Conservation (phyloP, 1,140 invertebrate genomes). For the Neodiprion lecontei region DNA sequence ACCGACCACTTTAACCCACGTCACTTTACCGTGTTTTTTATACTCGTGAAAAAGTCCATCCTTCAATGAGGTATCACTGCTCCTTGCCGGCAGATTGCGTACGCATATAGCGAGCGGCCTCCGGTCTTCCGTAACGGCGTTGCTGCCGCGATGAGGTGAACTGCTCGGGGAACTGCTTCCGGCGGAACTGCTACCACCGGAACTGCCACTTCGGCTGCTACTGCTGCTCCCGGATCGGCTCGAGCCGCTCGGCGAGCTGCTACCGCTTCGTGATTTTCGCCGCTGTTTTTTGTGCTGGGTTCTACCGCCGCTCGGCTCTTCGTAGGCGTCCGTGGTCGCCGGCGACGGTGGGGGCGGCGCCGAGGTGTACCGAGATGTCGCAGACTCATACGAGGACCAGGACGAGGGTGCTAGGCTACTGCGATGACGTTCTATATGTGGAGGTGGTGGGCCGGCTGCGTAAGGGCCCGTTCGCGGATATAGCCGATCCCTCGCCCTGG, state of each 20-base stretch:
- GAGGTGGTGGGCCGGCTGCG: constrained; percentile 53
- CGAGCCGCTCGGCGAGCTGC: constrained; percentile 65
- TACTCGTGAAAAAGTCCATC: constrained; percentile 98
- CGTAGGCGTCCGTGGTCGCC: constrained; percentile 50
- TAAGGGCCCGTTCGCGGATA: constrained; percentile 53
- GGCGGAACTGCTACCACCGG: constrained; percentile 58
- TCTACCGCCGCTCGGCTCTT: constrained; percentile 45
- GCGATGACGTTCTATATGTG: constrained; percentile 57
- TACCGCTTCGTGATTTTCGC: constrained; percentile 58
- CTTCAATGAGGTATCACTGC: constrained; percentile 91
- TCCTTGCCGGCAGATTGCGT: constrained; percentile 86
- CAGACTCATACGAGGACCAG: constrained; percentile 52
- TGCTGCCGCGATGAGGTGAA: constrained; percentile 51
- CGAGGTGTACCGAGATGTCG: constrained; percentile 52
- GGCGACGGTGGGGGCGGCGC: constrained; percentile 53
- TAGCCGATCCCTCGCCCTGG: constrained; percentile 58
- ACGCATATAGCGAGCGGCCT: constrained; percentile 90
- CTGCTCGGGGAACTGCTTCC: constrained; percentile 55
- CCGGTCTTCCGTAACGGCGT: constrained; percentile 70
- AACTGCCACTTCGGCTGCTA: constrained; percentile 67
- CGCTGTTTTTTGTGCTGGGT: constrained; percentile 57
- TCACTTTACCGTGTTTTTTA: constrained; percentile 97
- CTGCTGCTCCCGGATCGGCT: constrained; percentile 66
- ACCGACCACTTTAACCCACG: constrained; percentile 90
- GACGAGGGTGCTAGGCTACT: constrained; percentile 44